phyloP scores from a whole-genome alignment of 1,140 invertebrate genomes.

The Hyles vespertilio region DNA sequence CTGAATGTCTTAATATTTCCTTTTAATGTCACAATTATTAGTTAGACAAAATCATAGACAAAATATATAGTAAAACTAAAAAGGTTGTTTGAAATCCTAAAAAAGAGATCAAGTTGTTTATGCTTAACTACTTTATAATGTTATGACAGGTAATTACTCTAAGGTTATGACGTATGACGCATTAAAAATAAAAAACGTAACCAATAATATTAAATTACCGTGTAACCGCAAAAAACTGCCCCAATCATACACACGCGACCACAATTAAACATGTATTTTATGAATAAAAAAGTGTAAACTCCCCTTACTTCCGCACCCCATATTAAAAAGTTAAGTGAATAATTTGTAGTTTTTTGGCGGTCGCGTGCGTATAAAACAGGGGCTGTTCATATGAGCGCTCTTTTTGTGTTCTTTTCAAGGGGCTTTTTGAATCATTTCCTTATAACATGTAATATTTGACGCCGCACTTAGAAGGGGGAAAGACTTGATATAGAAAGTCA shows the following conservation, averaged over 20 bases:
- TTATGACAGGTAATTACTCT: neutral
- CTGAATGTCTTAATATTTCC: no score
- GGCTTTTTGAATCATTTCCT: neutral
- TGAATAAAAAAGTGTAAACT: slow-evolving; percentile 31
- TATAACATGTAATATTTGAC: no score
- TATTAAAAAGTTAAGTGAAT: slow-evolving; percentile 57
- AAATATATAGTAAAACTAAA: no score
- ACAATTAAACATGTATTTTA: slow-evolving; percentile 32
- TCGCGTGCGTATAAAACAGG: slow-evolving; percentile 53
- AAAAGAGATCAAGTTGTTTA: no score
- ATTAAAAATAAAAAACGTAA: slow-evolving; percentile 14
- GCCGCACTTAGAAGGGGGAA: no score
- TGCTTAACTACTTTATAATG: no score
- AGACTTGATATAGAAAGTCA: no score
- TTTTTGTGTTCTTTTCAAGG: slow-evolving; percentile 33
- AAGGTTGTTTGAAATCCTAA: no score
- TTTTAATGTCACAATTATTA: no score
- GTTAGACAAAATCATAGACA: no score
- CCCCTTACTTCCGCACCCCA: slow-evolving; percentile 25
- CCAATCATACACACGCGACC: slow-evolving; percentile 7
- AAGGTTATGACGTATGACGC: neutral
- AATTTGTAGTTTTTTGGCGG: slow-evolving; percentile 52
- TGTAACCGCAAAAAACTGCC: slow-evolving; percentile 23
- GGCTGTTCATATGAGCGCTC: slow-evolving; percentile 46
- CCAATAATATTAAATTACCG: slow-evolving; percentile 17